Percentiles rank a stretch among this genome's conserved stretches.
Conservation (phyloP, 2,888 invertebrate species). For the Gasteruption jaculator region DNA sequence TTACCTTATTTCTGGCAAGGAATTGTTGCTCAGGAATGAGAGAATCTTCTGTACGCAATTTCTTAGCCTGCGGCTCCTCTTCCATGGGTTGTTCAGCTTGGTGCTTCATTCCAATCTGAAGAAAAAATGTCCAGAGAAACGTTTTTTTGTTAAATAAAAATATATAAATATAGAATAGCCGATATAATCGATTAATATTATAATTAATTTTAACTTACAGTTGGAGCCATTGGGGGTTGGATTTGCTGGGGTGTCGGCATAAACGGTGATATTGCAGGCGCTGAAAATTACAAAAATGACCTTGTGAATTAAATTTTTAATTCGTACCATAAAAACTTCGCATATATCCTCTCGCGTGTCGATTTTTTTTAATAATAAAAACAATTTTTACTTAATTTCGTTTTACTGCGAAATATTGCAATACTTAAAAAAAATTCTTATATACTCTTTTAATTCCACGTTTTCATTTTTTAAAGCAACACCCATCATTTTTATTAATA, state of each 20-base stretch:
- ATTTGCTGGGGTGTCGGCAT: constrained; percentile 49
- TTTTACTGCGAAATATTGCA: too few relatives aligned
- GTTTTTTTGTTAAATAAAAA: constrained; percentile 1
- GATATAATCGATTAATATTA: constrained; percentile 1
- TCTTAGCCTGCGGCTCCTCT: constrained; percentile 85
- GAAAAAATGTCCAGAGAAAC: constrained; percentile 21
- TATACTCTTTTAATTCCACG: too few relatives aligned
- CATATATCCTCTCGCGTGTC: constrained; percentile 20
- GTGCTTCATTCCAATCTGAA: constrained; percentile 54
- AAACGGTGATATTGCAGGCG: constrained; percentile 49
- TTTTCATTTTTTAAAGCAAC: too few relatives aligned
- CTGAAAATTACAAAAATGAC: constrained; percentile 28
- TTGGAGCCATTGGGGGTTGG: constrained; percentile 49
- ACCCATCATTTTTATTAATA: too few relatives aligned
- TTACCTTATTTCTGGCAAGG: constrained; percentile 60
- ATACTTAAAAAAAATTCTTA: too few relatives aligned
- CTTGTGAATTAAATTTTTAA: constrained; percentile 20
- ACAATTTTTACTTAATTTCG: too few relatives aligned
- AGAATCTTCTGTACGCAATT: constrained; percentile 86
- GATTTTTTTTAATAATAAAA: too few relatives aligned
- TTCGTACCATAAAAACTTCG: constrained; percentile 15
- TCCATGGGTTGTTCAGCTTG: constrained; percentile 55
- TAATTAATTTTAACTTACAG: constrained; percentile 30
- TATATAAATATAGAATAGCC: constrained; percentile 15
- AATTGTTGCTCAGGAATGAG: constrained; percentile 86